phyloP scores from a whole-genome alignment of 2,888 invertebrate genomes.

The Acronicta aceris region DNA sequence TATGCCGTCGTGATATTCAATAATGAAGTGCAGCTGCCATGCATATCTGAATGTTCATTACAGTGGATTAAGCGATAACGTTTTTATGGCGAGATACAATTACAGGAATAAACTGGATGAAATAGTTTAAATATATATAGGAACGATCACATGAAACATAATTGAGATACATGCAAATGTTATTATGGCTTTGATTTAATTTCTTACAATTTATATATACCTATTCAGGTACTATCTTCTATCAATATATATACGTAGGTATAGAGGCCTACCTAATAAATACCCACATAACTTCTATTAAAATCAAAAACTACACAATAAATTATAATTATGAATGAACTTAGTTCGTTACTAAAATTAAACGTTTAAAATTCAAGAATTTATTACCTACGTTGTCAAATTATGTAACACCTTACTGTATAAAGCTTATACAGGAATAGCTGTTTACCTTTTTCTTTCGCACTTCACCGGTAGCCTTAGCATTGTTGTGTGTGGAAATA shows the following conservation, averaged over 20 bases:
- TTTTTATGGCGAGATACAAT: slow-evolving; percentile 35
- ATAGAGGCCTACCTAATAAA: too few relatives aligned
- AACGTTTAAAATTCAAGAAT: too few relatives aligned
- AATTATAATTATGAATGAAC: too few relatives aligned
- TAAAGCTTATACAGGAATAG: background rate
- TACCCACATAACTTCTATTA: too few relatives aligned
- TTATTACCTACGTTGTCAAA: background rate
- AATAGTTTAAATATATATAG: slow-evolving; percentile 4
- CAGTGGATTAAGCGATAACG: slow-evolving; percentile 19
- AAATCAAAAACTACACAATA: too few relatives aligned
- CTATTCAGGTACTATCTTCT: too few relatives aligned
- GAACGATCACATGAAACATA: too few relatives aligned
- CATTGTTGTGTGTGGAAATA: slow-evolving; percentile 26
- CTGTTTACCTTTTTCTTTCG: slow-evolving; percentile 10
- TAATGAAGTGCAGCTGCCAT: slow-evolving; percentile 36
- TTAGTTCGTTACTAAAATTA: too few relatives aligned
- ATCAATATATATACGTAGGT: too few relatives aligned
- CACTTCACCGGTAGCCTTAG: slow-evolving; percentile 14
- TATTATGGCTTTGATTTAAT: too few relatives aligned
- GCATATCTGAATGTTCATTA: slow-evolving; percentile 21
- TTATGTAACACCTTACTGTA: slow-evolving; percentile 10
- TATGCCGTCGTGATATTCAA: slow-evolving; percentile 37
- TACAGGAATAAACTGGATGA: slow-evolving; percentile 1
- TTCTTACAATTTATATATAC: too few relatives aligned
- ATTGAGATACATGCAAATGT: too few relatives aligned